phyloP scores from a whole-genome alignment of 2,113 vertebrate genomes.

The Elaphurus davidianus region DNA sequence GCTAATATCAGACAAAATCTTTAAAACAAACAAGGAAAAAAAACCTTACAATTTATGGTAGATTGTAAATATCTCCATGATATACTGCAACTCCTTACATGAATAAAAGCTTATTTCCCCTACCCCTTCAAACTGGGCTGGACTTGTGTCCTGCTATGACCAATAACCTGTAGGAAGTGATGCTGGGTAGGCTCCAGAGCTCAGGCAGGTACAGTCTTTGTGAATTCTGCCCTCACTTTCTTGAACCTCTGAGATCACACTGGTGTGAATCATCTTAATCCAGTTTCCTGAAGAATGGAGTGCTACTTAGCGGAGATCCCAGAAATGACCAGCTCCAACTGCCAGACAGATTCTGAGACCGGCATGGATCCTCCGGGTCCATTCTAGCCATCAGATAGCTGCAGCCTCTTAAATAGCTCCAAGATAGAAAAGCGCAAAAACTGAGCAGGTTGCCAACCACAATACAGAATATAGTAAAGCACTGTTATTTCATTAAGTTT shows the following conservation, averaged over 20 bases:
- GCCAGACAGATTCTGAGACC: neutral
- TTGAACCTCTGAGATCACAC: neutral
- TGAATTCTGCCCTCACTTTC: neutral
- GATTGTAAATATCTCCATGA: neutral
- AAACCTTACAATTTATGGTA: neutral
- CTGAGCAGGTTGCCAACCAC: neutral
- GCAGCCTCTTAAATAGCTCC: neutral
- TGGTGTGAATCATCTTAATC: no score
- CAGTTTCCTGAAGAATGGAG: neutral
- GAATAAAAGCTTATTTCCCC: neutral
- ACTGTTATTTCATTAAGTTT: neutral
- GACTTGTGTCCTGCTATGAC: neutral
- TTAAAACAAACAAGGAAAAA: neutral
- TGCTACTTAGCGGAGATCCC: neutral
- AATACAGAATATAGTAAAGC: neutral
- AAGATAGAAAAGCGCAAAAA: neutral
- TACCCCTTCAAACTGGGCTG: neutral
- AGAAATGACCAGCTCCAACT: neutral
- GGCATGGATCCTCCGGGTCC: neutral
- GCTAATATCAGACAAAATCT: neutral
- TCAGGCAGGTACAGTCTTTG: no score
- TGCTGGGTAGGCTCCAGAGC: neutral
- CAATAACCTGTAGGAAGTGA: neutral
- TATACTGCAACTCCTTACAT: neutral
- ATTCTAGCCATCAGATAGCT: no score